phyloP scores from a whole-genome alignment of 92 coral and sea anemone species.

The Zoanthus solanderi region DNA sequence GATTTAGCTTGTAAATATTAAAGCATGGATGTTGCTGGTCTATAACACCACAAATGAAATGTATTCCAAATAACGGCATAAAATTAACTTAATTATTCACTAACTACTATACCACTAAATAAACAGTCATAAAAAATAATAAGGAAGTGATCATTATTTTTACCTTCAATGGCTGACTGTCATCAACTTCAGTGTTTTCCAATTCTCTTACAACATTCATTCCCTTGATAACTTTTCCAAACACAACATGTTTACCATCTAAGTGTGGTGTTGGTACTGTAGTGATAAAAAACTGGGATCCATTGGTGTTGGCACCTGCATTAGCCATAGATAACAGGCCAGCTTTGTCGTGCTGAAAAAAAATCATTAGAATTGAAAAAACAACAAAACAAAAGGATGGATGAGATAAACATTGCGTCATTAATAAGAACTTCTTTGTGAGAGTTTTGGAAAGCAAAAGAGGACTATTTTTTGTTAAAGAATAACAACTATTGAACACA shows the following conservation, averaged over 20 bases:
- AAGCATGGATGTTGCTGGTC: no score
- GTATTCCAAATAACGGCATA: background rate
- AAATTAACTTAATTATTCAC: no score
- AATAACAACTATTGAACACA: no score
- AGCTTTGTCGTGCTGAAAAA: constrained; percentile 77
- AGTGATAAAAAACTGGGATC: constrained; percentile 94
- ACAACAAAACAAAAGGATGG: background rate
- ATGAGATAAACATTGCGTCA: no score
- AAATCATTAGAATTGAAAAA: background rate
- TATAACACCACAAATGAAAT: no score
- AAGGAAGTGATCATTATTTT: background rate
- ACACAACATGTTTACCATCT: constrained; percentile 96
- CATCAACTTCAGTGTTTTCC: constrained; percentile 83
- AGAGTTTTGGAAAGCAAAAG: no score
- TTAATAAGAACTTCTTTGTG: no score
- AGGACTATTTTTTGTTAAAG: no score
- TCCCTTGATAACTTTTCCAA: constrained; percentile 92
- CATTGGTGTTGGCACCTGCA: constrained; percentile 92
- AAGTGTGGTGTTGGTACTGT: constrained; percentile 81
- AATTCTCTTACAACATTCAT: constrained; percentile 84
- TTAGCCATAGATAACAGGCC: constrained; percentile 98
- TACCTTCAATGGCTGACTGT: constrained; percentile 83
- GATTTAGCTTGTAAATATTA: no score
- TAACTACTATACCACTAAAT: no score
- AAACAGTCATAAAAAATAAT: no score